Conservation (phyloP, 2,888 invertebrate genomes). For the Cloeon dipterum region DNA sequence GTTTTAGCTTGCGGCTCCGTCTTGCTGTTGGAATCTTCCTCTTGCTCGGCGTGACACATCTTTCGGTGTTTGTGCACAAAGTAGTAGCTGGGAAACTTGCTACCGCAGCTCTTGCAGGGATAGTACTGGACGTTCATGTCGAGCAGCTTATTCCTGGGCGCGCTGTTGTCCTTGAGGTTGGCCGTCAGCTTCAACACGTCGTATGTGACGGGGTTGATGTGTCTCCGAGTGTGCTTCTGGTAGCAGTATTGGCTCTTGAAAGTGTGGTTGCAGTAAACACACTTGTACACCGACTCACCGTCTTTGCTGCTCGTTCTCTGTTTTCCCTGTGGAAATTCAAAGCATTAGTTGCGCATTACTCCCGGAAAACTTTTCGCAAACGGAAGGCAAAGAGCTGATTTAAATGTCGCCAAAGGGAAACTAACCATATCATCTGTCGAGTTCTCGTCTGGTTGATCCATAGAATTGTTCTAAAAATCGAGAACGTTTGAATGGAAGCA, state of each 20-base stretch:
- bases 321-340: no score
- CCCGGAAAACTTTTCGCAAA: no score
- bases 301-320: constrained; percentile 3
- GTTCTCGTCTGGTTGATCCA: neutral
- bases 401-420: no score
- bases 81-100: constrained; percentile 80
- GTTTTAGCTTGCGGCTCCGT: no score
- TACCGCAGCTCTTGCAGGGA: constrained; percentile 81
- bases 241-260: constrained; percentile 73
- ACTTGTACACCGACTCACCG: constrained; percentile 27
- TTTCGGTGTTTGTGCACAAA: constrained; percentile 83
- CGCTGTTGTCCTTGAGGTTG: constrained; percentile 4
- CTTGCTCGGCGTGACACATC: constrained; percentile 47
- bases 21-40: no score
- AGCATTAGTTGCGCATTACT: no score
- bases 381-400: no score
- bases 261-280: constrained; percentile 52
- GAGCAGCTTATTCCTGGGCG: constrained; percentile 34
- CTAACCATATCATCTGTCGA: no score
- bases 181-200: constrained; percentile 10
- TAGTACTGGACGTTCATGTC: constrained; percentile 75
- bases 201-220: constrained; percentile 35
- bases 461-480: no score
- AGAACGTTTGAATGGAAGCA: no score
- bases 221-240: constrained; percentile 50